Evolutionary conservation across 2,888 invertebrate species (phyloP).

Genomic region (Hoplodrina blanda): DNA sequence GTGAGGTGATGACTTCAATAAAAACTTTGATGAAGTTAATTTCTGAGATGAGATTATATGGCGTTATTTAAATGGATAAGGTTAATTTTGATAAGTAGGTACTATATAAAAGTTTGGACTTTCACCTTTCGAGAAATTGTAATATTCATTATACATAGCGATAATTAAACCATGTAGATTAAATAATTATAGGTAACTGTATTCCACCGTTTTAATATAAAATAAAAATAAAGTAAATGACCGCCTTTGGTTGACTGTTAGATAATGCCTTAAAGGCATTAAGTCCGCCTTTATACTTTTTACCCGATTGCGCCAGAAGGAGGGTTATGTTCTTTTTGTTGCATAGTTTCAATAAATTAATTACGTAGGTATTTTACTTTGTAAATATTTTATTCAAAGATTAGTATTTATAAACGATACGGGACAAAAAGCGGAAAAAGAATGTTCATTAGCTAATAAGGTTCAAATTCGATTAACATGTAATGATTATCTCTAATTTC

Average conservation of each 20-base stretch:
- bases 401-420: no score
- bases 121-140: neutral
- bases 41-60: slow-evolving; percentile 16
- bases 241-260: no score
- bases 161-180: neutral
- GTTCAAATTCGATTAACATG: neutral
- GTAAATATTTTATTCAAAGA: no score
- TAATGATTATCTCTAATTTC: neutral
- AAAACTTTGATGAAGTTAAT: slow-evolving; percentile 28
- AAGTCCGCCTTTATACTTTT: no score
- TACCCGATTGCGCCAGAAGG: no score
- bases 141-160: neutral
- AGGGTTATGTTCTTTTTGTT: no score
- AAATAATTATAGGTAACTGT: no score
- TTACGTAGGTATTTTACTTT: no score
- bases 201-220: no score
- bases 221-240: no score
- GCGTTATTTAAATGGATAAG: neutral
- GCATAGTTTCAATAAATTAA: no score
- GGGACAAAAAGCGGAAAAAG: neutral
- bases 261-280: no score
- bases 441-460: slow-evolving; percentile 8
- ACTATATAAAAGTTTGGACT: neutral
- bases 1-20: slow-evolving; percentile 20
- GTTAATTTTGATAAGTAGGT: neutral